Evolutionary conservation across 2,888 invertebrate species (phyloP).

Genomic region (Troilus luridus): DNA sequence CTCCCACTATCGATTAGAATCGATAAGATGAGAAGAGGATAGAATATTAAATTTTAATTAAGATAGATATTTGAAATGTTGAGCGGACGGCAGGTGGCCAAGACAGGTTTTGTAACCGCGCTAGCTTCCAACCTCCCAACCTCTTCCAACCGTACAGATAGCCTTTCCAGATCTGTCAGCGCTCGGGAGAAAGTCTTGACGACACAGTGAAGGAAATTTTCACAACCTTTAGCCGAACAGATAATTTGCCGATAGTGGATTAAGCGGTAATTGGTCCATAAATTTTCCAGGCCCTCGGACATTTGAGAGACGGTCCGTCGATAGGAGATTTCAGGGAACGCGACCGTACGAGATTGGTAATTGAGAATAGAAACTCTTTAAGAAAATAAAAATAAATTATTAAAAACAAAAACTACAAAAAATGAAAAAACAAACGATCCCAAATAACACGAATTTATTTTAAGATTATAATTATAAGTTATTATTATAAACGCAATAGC

Average conservation of each 20-base stretch:
- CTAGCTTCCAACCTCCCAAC: background rate
- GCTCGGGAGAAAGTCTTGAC: background rate
- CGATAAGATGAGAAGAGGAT: constrained; percentile 45
- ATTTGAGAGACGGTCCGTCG: background rate
- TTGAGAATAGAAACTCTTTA: background rate
- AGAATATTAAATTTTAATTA: constrained; percentile 55
- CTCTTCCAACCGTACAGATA: background rate
- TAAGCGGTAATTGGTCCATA: constrained; percentile 37
- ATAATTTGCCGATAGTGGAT: constrained; percentile 22
- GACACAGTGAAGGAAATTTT: constrained; percentile 26
- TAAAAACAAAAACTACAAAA: no score
- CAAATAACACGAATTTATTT: no score
- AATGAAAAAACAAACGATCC: no score
- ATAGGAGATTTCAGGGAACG: background rate
- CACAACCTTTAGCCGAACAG: constrained; percentile 42
- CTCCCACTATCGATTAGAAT: constrained; percentile 46
- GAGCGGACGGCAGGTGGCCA: constrained; percentile 3
- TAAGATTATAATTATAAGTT: no score
- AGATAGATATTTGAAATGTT: constrained; percentile 47
- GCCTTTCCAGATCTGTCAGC: constrained; percentile 49
- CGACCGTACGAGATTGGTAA: constrained; percentile 8
- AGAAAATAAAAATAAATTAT: no score
- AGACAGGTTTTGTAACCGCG: constrained; percentile 45
- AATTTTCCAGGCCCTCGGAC: constrained; percentile 3
- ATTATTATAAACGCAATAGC: no score